phyloP scores from a whole-genome alignment of 2,888 invertebrate genomes.

The Tetrapedia diversipes region DNA sequence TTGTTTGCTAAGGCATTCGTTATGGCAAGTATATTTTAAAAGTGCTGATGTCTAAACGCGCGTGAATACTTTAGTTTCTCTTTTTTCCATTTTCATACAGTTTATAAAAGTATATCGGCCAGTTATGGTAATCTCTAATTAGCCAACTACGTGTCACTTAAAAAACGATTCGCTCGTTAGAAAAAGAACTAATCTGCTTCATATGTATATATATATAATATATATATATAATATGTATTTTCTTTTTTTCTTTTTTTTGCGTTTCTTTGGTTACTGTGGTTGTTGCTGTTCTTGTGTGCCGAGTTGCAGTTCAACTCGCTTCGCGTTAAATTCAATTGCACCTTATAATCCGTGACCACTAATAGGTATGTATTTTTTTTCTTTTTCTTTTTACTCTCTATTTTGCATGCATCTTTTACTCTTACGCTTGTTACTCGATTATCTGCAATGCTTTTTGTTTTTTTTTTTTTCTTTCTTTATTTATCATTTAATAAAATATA shows the following conservation, averaged over 20 bases:
- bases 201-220: neutral
- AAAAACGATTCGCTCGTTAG: constrained; percentile 60
- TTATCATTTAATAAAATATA: constrained; percentile 59
- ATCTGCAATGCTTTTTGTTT: constrained; percentile 15
- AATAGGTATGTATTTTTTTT: constrained; percentile 14
- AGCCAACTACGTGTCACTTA: constrained; percentile 62
- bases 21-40: constrained; percentile 81
- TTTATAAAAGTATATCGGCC: constrained; percentile 65
- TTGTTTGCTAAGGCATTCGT: constrained; percentile 80
- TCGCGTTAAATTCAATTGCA: constrained; percentile 40
- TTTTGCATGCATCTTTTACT: constrained; percentile 61
- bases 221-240: constrained; percentile 2
- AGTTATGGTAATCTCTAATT: constrained; percentile 57
- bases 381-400: constrained; percentile 40
- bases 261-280: neutral
- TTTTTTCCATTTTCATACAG: constrained; percentile 55
- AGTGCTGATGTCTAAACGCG: constrained; percentile 74
- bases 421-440: constrained; percentile 50
- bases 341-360: constrained; percentile 44
- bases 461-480: constrained; percentile 24
- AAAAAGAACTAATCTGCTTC: constrained; percentile 53
- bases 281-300: neutral
- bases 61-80: constrained; percentile 62
- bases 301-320: constrained; percentile 3
- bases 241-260: constrained; percentile 2